Evolutionary conservation across 2,888 invertebrate species (phyloP).

Genomic region (Chironomus riparius): DNA sequence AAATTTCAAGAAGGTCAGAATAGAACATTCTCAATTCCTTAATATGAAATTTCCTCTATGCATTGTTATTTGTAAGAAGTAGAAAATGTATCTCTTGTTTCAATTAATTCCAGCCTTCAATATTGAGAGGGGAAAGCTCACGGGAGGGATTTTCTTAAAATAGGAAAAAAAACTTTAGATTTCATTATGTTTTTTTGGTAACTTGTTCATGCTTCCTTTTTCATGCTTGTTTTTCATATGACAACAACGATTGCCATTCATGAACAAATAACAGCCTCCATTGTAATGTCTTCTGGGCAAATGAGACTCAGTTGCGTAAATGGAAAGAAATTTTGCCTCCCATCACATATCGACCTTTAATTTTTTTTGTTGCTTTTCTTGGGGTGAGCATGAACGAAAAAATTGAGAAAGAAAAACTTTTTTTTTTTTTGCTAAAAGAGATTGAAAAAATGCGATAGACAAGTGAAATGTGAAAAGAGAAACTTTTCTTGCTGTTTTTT

Average conservation of each 20-base stretch:
- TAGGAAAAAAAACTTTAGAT: background rate
- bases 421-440: too few relatives aligned
- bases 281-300: background rate
- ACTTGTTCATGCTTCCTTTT: background rate
- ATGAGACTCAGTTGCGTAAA: background rate
- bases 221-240: too few relatives aligned
- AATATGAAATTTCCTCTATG: background rate
- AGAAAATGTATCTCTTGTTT: background rate
- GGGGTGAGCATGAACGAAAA: too few relatives aligned
- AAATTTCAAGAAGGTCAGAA: background rate
- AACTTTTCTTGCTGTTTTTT: too few relatives aligned
- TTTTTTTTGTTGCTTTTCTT: too few relatives aligned
- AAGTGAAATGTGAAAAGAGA: too few relatives aligned
- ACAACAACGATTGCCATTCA: too few relatives aligned
- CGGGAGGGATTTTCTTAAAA: background rate
- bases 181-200: background rate
- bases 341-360: too few relatives aligned
- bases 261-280: background rate
- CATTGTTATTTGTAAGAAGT: too few relatives aligned
- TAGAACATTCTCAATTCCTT: background rate
- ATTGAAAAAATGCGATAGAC: too few relatives aligned
- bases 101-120: background rate
- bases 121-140: background rate
- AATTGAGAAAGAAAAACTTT: too few relatives aligned
- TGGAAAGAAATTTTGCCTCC: background rate